A percentile compares a stretch with the other conserved stretches of the same genome.
phyloP scores from a whole-genome alignment of 2,888 invertebrate species.

The Caenorhabditis macrosperma region DNA sequence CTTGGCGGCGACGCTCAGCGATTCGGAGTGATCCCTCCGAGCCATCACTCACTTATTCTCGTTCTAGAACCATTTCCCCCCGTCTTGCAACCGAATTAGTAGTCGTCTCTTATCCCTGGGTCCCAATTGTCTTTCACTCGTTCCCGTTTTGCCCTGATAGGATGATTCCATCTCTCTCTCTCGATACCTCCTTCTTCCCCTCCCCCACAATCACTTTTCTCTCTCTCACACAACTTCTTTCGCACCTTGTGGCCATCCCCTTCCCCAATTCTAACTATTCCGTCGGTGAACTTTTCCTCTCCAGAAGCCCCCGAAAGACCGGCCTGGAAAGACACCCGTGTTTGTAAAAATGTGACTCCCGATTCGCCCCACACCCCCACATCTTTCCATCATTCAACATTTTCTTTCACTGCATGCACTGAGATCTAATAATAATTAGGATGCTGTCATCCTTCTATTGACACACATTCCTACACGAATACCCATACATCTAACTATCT shows the following conservation, averaged over 20 bases:
- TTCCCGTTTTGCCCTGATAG: constrained; percentile 33
- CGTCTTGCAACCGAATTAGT: constrained; percentile 24
- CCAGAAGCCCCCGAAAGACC: constrained; percentile 22
- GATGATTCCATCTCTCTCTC: constrained; percentile 15
- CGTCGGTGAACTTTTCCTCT: constrained; percentile 27
- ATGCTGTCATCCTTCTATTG: constrained; percentile 36
- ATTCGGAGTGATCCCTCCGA: constrained; percentile 24
- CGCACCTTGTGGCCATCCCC: constrained; percentile 28
- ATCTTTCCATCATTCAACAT: constrained; percentile 34
- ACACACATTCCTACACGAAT: constrained; percentile 45
- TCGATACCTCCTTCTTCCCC: constrained; percentile 4
- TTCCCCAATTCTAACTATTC: constrained; percentile 30
- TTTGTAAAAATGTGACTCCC: constrained; percentile 58
- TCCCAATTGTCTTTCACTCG: constrained; percentile 38
- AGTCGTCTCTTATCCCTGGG: constrained; percentile 25
- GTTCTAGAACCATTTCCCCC: constrained; percentile 31
- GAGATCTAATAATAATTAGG: constrained; percentile 54
- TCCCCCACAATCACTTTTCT: background rate
- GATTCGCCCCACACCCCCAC: constrained; percentile 43
- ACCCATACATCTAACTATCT: too few species aligned
- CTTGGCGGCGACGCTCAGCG: constrained; percentile 41
- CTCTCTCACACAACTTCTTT: background rate
- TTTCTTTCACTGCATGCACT: constrained; percentile 56
- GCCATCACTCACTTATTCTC: constrained; percentile 15
- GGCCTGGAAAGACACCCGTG: constrained; percentile 50